These are phyloP conservation scores for Spheniscus mendiculus DNA, from an alignment of 2,113 vertebrate genomes.

Conservation along the genomic window DNA sequence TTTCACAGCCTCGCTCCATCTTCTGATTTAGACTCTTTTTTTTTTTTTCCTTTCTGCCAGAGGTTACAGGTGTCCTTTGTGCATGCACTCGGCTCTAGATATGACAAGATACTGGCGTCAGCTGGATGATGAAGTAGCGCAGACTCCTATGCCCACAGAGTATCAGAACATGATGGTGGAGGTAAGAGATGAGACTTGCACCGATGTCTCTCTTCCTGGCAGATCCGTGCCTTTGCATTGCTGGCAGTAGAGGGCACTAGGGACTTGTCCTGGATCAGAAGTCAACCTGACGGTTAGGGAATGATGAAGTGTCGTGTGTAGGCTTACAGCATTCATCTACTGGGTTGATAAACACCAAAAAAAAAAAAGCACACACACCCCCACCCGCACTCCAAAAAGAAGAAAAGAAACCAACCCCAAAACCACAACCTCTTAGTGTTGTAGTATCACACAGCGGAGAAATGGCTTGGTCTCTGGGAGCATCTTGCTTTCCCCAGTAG, in stretches of 20 bases:
- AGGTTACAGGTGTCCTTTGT: slow-evolving; percentile 91
- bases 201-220: rapidly evolving
- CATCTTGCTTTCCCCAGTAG: neutral
- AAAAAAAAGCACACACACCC: neutral
- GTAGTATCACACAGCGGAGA: neutral
- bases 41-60: slow-evolving; percentile 61
- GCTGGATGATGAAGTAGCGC: slow-evolving; percentile 86
- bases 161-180: slow-evolving; percentile 89
- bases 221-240: neutral
- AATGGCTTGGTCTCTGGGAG: neutral
- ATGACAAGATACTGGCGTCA: slow-evolving; percentile 88
- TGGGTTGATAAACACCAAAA: neutral
- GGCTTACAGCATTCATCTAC: neutral
- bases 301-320: neutral
- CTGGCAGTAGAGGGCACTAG: neutral
- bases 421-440: neutral
- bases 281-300: neutral
- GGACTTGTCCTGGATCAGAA: neutral
- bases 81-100: slow-evolving; percentile 89
- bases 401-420: neutral
- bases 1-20: neutral
- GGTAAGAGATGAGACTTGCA: slow-evolving; percentile 59
- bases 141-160: slow-evolving; percentile 90
- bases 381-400: neutral
- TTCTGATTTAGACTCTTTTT: neutral